Percentiles rank a stretch among this genome's conserved stretches.
Evolutionary conservation across 1,140 invertebrate species (phyloP).

Genomic region (Musca vetustissima): DNA sequence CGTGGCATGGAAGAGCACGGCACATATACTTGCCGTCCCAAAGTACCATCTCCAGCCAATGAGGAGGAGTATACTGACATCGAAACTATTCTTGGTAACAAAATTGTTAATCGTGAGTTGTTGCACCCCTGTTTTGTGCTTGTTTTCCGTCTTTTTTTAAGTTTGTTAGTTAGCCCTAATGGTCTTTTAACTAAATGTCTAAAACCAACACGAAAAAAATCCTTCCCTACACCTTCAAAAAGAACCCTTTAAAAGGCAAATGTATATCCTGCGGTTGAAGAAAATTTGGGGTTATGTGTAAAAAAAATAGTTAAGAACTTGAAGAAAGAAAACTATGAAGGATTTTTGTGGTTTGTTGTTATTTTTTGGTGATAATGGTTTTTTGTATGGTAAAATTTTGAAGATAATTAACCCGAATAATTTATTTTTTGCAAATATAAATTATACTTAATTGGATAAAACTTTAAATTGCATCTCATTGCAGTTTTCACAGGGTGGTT

Average conservation of each 20-base stretch:
- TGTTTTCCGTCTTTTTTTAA: slow-evolving; percentile 41
- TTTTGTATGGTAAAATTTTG: too few species aligned
- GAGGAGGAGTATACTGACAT: slow-evolving; percentile 40
- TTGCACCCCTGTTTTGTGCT: slow-evolving; percentile 55
- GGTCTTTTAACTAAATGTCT: slow-evolving; percentile 19
- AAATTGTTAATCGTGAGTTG: slow-evolving; percentile 55
- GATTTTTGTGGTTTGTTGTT: too few species aligned
- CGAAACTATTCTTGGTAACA: slow-evolving; percentile 52
- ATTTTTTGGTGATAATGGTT: too few species aligned
- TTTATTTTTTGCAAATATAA: too few species aligned
- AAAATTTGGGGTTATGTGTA: background rate
- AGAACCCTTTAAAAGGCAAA: background rate
- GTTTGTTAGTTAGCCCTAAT: slow-evolving; percentile 23
- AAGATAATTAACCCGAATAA: too few species aligned
- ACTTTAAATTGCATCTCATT: too few species aligned
- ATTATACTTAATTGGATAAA: too few species aligned
- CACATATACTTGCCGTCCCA: slow-evolving; percentile 58
- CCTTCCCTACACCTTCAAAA: background rate
- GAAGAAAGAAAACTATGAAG: background rate
- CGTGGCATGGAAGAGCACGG: slow-evolving; percentile 54
- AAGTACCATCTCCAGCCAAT: slow-evolving; percentile 34
- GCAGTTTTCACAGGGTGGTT: too few species aligned
- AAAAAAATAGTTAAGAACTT: too few species aligned
- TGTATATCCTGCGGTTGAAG: background rate
- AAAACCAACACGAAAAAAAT: slow-evolving; percentile 9